Base-by-base conservation (phyloP, 2,888 invertebrate species). In the Eupithecia abbreviata region DNA sequence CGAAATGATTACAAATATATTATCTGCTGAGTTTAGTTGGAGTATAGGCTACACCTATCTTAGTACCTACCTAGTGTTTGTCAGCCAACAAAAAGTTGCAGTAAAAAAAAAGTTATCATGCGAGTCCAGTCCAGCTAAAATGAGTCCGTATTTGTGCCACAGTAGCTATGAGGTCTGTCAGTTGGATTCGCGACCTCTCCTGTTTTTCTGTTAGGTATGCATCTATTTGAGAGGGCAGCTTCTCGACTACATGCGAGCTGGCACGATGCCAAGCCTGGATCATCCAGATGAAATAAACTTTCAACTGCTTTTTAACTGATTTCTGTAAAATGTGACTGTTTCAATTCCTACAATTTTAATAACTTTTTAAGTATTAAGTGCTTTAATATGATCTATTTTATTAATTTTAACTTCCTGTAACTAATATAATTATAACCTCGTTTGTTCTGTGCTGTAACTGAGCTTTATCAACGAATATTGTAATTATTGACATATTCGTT, bases 191-290 rank as follows among this genome's bases (percentile, higher is more conserved):
- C 72, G 74, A 69, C 72, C 74, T 72, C 49, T 74, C 62, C 45
- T 51, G 71, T 72, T 30, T 62, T 70, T 71, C 75, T 65, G 70
- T 69, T 58, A 70, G 69, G n/a, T 49, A 42, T 42, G 65, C 10
- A 10, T 4, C 67, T 9, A 47, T n/a, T 30, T 45, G 47, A 68
- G 68, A 18, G 45, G 74, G 45, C 71, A 75, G 51, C 75, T 77
- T 78, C 78, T 80, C 78, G 79, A 78, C 74, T 71, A 76, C 75
- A 79, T 69, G 77, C 18, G 49, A 72, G 70, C 73, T 82, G 82
- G 82, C 80, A 9, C 62, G 45, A 12, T 47, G 82, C 82, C 82
- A 82, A 77, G 66, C 51, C 42, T 55, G 68, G 73, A 72, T 78
- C 74, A 78, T 74, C 73, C 75, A 76, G 55, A 76, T 76, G 75